Evolutionary conservation across 2,888 invertebrate species (phyloP).

Genomic region (Plutella xylostella): DNA sequence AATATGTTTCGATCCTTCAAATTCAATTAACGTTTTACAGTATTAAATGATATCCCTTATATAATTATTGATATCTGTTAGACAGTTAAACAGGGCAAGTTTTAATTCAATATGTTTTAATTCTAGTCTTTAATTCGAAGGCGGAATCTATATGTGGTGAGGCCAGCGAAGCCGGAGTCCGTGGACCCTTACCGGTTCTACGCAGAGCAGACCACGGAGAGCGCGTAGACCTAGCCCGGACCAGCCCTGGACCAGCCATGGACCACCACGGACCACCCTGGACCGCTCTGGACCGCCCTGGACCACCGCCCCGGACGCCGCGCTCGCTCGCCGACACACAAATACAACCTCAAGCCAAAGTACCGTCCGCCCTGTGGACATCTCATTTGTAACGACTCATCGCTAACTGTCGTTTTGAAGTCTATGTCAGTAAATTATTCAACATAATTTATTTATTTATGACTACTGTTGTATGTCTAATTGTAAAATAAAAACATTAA

Average conservation of each 20-base stretch:
- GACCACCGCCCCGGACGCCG: conserved; percentile 17
- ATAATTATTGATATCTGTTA: background rate
- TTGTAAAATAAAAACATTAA: conserved; percentile 56
- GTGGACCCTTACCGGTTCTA: conserved; percentile 73
- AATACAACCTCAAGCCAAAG: conserved; percentile 61
- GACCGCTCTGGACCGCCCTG: conserved; percentile 3
- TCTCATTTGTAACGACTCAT: conserved; percentile 33
- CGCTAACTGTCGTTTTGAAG: conserved; percentile 45
- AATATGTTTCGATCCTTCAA: too few species aligned
- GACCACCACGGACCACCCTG: conserved; percentile 30
- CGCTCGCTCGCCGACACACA: conserved; percentile 34
- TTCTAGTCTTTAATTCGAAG: conserved; percentile 71
- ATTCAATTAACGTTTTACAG: too few species aligned
- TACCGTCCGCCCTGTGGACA: conserved; percentile 44
- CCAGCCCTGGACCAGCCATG: too few species aligned
- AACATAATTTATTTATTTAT: conserved; percentile 66
- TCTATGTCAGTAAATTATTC: conserved; percentile 66
- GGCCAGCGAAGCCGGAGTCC: conserved; percentile 65
- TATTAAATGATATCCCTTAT: too few species aligned
- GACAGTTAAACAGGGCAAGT: background rate
- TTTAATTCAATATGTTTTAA: conserved; percentile 48
- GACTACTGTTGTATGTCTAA: conserved; percentile 56
- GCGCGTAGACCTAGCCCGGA: conserved; percentile 14
- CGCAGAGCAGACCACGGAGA: conserved; percentile 51
- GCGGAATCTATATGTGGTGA: conserved; percentile 73